Percentiles rank a stretch among this genome's conserved stretches.
These are phyloP conservation scores for Eristalis tenax DNA, from an alignment of 2,888 invertebrate genomes.

Conservation along the genomic window DNA sequence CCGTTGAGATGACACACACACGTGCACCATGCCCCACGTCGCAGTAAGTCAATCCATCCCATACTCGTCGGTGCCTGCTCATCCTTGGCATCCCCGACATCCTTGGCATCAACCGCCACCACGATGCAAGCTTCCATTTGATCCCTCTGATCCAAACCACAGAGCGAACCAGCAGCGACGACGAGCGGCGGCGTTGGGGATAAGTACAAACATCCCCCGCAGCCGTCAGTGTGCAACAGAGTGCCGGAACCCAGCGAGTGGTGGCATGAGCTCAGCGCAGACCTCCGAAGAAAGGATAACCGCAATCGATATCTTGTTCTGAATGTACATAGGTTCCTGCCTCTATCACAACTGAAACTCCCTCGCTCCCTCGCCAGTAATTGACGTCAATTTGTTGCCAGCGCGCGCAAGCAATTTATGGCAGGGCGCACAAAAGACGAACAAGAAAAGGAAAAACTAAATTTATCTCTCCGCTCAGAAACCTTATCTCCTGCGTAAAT, in stretches of 20 bases:
- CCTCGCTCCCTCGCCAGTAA: background rate
- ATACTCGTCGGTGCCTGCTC: background rate
- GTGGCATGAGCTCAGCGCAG: too few relatives aligned
- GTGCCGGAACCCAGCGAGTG: slow-evolving; percentile 3
- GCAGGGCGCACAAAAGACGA: background rate
- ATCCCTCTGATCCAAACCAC: slow-evolving; percentile 44
- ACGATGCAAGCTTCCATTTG: slow-evolving; percentile 55
- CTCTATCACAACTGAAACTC: background rate
- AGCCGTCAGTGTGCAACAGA: slow-evolving; percentile 40
- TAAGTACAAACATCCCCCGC: slow-evolving; percentile 55
- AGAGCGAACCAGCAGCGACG: slow-evolving; percentile 12
- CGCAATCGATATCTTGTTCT: slow-evolving; percentile 63
- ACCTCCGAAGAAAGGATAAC: slow-evolving; percentile 33
- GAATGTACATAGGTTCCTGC: slow-evolving; percentile 10
- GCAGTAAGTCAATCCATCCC: slow-evolving; percentile 20
- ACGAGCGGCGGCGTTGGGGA: slow-evolving; percentile 1
- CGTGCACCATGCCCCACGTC: slow-evolving; percentile 3
- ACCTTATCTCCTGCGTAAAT: slow-evolving; percentile 48
- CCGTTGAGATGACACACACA: slow-evolving; percentile 4
- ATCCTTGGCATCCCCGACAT: slow-evolving; percentile 21
- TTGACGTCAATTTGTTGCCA: slow-evolving; percentile 57
- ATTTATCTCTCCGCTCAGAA: slow-evolving; percentile 7
- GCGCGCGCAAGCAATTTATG: background rate
- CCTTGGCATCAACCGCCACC: slow-evolving; percentile 35
- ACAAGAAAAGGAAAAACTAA: background rate